These are phyloP conservation scores for Orestias chungarensis DNA, from an alignment of 2,797 vertebrate species.

Conservation along the genomic window DNA sequence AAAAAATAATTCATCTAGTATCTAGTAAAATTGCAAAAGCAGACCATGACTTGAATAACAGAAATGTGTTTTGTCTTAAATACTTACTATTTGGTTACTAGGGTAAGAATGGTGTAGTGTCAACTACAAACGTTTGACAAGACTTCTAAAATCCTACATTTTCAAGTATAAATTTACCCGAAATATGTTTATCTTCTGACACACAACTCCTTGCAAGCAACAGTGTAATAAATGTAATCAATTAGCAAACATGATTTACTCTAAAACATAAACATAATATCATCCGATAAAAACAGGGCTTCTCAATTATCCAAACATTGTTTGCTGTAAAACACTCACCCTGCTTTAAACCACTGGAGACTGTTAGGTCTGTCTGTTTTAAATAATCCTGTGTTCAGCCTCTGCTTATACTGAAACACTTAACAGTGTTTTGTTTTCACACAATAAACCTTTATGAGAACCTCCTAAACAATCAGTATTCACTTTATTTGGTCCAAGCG, in stretches of 20 bases:
- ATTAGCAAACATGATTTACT: not conserved
- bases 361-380: constrained; percentile 19
- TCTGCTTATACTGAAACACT: constrained; percentile 32
- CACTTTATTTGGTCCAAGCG: constrained; percentile 10
- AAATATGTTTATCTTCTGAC: not conserved
- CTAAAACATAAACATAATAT: not conserved
- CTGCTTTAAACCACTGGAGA: constrained; percentile 16
- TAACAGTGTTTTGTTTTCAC: constrained; percentile 25
- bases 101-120: not conserved
- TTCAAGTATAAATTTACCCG: not conserved
- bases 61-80: not conserved
- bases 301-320: not conserved
- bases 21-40: not conserved
- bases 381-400: constrained; percentile 1
- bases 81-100: not conserved
- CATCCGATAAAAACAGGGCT: not conserved
- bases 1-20: not conserved
- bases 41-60: not conserved
- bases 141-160: not conserved
- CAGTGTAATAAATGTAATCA: not conserved
- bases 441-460: constrained; percentile 32
- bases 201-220: not conserved
- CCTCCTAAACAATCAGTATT: constrained; percentile 11
- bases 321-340: constrained; percentile 39
- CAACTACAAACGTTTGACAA: not conserved